These are phyloP conservation scores for Caenorhabditis tropicalis DNA, from an alignment of 1,140 invertebrate species.

Conservation along the genomic window DNA sequence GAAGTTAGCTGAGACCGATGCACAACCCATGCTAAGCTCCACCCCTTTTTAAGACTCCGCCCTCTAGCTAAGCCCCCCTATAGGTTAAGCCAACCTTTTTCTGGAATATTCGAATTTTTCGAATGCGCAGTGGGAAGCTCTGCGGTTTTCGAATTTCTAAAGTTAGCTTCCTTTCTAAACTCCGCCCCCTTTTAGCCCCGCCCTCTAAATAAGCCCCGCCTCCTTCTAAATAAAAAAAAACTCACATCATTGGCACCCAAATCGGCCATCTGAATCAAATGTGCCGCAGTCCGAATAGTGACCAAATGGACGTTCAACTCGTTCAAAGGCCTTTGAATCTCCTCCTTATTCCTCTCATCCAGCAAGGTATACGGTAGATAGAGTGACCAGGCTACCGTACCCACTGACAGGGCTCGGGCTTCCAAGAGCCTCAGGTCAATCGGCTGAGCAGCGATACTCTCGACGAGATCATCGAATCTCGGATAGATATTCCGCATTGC, in stretches of 20 bases:
- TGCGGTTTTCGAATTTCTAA: too few species aligned
- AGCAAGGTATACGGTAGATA: slow-evolving; percentile 51
- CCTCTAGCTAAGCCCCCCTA: too few species aligned
- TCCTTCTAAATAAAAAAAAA: too few species aligned
- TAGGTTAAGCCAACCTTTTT: too few species aligned
- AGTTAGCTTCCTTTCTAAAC: too few species aligned
- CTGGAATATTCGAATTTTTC: too few species aligned
- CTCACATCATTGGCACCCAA: slow-evolving; percentile 22
- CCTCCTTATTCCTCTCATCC: slow-evolving; percentile 17
- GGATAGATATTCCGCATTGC: slow-evolving; percentile 28
- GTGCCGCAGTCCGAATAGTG: slow-evolving; percentile 8
- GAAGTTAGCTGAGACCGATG: too few species aligned
- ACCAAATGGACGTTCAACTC: slow-evolving; percentile 42
- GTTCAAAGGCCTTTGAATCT: slow-evolving; percentile 5
- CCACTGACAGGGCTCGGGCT: slow-evolving; percentile 63
- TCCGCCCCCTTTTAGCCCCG: too few species aligned
- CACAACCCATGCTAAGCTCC: too few species aligned
- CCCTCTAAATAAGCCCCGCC: too few species aligned
- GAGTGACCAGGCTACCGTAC: slow-evolving; percentile 60
- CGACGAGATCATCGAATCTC: slow-evolving; percentile 6
- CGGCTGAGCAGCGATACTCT: slow-evolving; percentile 4
- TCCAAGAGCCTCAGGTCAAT: slow-evolving; percentile 67
- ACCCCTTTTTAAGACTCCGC: too few species aligned
- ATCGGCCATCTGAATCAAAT: slow-evolving; percentile 21
- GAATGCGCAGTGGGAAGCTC: too few species aligned